phyloP scores from a whole-genome alignment of 2,797 vertebrate species.

The Eurystomus glaucurus region DNA sequence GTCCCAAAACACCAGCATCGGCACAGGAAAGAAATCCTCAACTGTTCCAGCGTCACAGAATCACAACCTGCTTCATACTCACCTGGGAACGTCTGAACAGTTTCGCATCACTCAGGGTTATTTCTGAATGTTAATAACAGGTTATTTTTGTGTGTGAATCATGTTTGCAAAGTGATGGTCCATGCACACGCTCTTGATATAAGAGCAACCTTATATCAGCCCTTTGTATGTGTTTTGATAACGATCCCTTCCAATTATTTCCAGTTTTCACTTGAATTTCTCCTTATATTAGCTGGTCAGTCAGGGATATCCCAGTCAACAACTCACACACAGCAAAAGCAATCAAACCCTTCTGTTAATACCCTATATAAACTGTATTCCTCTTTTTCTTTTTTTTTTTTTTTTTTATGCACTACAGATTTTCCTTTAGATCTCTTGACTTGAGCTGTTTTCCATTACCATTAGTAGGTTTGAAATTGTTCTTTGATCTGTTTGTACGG shows the following conservation, averaged over 20 bases:
- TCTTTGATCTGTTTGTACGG: conserved; percentile 60
- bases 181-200: not conserved
- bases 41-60: not conserved
- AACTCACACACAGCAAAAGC: not conserved
- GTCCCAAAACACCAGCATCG: not conserved
- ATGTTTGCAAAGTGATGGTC: not conserved
- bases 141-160: not conserved
- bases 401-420: not conserved
- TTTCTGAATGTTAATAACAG: not conserved
- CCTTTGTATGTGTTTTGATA: not conserved
- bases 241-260: not conserved
- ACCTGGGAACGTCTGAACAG: not conserved
- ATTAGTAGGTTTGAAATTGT: conserved; percentile 57
- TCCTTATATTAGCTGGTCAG: not conserved
- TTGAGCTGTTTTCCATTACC: conserved; percentile 45
- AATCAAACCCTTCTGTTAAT: not conserved
- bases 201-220: not conserved
- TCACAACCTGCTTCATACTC: rapidly evolving
- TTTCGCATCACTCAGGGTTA: not conserved
- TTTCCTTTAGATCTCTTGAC: conserved; percentile 53
- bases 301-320: not conserved
- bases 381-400: not conserved
- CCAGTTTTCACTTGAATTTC: not conserved
- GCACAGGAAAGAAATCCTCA: not conserved
- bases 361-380: not conserved